Evolutionary conservation across 1,140 invertebrate genomes (phyloP), one percentile per base, ranked within the genome.

Genomic region (Oryzaephilus surinamensis): DNA sequence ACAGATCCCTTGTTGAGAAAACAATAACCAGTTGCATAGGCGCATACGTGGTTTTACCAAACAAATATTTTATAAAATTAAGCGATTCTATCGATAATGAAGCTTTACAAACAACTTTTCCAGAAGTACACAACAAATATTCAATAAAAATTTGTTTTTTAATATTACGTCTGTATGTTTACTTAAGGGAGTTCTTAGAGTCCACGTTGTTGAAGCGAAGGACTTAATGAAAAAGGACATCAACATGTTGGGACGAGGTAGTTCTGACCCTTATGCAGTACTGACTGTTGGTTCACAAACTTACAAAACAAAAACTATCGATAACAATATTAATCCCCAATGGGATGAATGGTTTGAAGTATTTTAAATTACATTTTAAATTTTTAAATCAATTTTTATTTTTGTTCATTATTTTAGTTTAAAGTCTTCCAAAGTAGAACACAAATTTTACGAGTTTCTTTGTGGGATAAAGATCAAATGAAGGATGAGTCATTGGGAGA

Each of bases 271-370:
- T 2, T 95, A 94, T 63, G 79, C 81, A 17, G 74, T 91, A 27
- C 72, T 90, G 52, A 78, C 73, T 50, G 81, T 92, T 28, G 88
- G 88, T 28, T 77, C 85, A 1, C 79, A 88, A 62, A 77, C 82
- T 61, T 91, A 84, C 61, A 78, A 79, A 54, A 94, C 90, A 0
- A 66, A 71, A 54, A 84, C 81, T 10, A 90, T 94, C 48, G 79
- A 89, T 50, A 91, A 90, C 61, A 84, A 81, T 41, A 72, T 93
- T 8, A 81, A 87, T 66, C 90, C 91, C n/a, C 80, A 84, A 48
- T 96, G 90, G 90, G 84, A 90, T 58, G 88, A 67, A 62, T 83
- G 81, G 77, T 89, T 84, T 54, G 85, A 90, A 80, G 85, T 88
- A 71, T 66, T 13, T 36, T n/a, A 33, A 16, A 15, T 16, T 41